phyloP scores from a whole-genome alignment of 2,888 invertebrate genomes.

The Nudaria mundana region DNA sequence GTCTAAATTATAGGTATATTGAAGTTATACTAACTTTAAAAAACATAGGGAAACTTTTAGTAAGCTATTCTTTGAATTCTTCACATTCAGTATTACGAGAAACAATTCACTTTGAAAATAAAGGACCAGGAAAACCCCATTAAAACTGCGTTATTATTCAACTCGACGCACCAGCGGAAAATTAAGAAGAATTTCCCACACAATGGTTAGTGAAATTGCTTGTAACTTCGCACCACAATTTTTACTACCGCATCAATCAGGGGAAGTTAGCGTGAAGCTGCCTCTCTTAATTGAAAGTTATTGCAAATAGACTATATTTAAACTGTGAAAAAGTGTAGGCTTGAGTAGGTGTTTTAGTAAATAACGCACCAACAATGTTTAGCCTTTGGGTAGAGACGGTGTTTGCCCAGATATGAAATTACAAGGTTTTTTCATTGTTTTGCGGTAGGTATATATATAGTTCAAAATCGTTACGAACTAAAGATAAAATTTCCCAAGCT shows the following conservation, averaged over 20 bases:
- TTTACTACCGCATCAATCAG: conserved; percentile 46
- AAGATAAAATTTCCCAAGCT: no score
- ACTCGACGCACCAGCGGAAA: conserved; percentile 58
- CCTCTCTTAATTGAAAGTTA: conserved; percentile 46
- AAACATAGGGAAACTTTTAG: conserved; percentile 10
- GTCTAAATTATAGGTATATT: no score
- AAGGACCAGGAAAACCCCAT: conserved; percentile 56
- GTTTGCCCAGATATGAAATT: no score
- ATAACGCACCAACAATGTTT: no score
- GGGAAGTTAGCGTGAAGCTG: conserved; percentile 35
- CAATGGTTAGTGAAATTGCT: conserved; percentile 56
- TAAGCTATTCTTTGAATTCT: conserved; percentile 25
- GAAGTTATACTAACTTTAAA: no score
- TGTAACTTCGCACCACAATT: conserved; percentile 41
- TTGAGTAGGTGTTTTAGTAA: no score
- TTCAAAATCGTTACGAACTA: no score
- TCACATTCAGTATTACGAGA: conserved; percentile 37
- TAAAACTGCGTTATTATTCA: conserved; percentile 62
- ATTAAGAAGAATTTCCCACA: conserved; percentile 64
- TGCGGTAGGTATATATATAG: no score
- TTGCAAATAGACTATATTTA: conserved; percentile 30
- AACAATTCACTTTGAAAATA: conserved; percentile 48
- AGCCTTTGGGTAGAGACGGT: no score
- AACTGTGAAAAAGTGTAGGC: conserved; percentile 16
- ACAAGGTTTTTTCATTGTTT: no score